Conservation (phyloP, 2,888 invertebrate species). For the Chrysodeixis includens region DNA sequence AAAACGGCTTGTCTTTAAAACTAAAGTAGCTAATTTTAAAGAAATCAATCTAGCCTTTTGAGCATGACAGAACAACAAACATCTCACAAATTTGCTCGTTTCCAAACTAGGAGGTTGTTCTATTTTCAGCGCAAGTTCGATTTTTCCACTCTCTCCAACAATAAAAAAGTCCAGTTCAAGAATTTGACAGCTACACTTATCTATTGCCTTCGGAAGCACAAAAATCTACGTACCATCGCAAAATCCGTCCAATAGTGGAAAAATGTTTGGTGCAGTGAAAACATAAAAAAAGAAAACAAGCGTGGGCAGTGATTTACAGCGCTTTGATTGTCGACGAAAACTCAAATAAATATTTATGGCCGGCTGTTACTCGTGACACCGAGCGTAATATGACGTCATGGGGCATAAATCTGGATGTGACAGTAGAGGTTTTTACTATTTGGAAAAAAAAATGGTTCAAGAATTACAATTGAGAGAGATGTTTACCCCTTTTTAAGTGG, state of each 20-base stretch:
- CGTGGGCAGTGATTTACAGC: slow-evolving; percentile 66
- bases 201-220: slow-evolving; percentile 26
- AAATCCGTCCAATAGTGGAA: slow-evolving; percentile 40
- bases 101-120: too few relatives aligned
- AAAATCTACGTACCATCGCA: slow-evolving; percentile 28
- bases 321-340: slow-evolving; percentile 71
- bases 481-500: neutral
- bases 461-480: neutral
- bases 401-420: slow-evolving; percentile 53
- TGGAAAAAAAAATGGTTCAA: neutral
- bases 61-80: too few relatives aligned
- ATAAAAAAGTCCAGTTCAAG: slow-evolving; percentile 10
- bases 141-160: neutral
- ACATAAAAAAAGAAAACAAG: slow-evolving; percentile 39
- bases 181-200: slow-evolving; percentile 19
- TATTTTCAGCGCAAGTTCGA: neutral
- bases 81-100: too few relatives aligned
- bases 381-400: slow-evolving; percentile 57
- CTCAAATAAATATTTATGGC: slow-evolving; percentile 64
- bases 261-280: slow-evolving; percentile 57
- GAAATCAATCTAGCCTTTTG: too few relatives aligned
- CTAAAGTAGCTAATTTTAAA: too few relatives aligned
- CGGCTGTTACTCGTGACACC: slow-evolving; percentile 54
- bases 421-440: slow-evolving; percentile 8
- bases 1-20: too few relatives aligned